Evolutionary conservation across 2,113 vertebrate genomes (phyloP).

Genomic region (Hydropotes inermis): DNA sequence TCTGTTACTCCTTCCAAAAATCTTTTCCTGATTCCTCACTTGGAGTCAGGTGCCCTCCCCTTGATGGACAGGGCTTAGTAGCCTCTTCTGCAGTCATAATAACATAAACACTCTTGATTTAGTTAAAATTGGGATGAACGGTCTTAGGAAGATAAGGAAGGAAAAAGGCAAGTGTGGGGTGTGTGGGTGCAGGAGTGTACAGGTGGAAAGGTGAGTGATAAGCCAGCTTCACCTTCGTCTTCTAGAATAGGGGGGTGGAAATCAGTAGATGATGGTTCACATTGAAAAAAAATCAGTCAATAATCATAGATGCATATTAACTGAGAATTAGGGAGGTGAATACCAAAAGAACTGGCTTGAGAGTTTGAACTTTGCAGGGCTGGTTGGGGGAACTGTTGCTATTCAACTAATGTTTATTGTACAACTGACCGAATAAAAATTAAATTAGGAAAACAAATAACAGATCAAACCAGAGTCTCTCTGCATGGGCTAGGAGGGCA

Average conservation of each 20-base stretch:
- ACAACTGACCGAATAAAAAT: not conserved
- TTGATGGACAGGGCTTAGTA: no score
- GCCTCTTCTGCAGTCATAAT: not conserved
- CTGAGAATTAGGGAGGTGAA: not conserved
- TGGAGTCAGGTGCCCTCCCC: not conserved
- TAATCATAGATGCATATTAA: not conserved
- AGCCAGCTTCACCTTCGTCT: not conserved
- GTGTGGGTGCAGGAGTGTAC: not conserved
- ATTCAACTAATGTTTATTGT: not conserved
- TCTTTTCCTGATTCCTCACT: not conserved
- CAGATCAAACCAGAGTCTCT: not conserved
- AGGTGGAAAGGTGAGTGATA: not conserved
- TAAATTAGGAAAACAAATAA: not conserved
- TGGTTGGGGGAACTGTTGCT: not conserved
- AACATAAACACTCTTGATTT: not conserved
- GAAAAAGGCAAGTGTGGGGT: not conserved
- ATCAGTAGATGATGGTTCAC: not conserved
- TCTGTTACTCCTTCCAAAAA: not conserved
- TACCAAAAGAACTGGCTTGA: not conserved
- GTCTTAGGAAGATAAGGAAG: not conserved
- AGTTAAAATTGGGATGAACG: not conserved
- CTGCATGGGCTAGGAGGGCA: not conserved
- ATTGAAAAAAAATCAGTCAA: not conserved
- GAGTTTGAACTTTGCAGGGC: not conserved
- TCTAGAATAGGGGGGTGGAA: not conserved